Evolutionary conservation across 2,113 vertebrate genomes (phyloP), one percentile per base, ranked within the genome.

Genomic region (Nycticorax nycticorax): DNA sequence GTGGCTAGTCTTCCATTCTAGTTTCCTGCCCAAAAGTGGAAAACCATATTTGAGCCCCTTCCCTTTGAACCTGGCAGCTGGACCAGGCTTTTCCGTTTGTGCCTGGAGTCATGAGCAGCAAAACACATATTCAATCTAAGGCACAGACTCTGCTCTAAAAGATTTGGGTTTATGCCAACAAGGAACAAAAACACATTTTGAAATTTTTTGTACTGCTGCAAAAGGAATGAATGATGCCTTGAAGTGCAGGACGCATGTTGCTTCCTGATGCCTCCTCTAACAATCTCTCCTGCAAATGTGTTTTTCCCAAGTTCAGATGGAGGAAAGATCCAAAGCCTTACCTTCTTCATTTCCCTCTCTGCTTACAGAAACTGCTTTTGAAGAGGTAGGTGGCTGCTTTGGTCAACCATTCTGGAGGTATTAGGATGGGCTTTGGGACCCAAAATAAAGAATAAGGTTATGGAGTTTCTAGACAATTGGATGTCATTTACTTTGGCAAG

Each of bases 1-100:
- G 78, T 26, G 19, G 33, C 63, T 85, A 87, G n/a, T 19, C 47
- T 86, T 91, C 50, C 45, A 32, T 77, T 72, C 21, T 32, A 68
- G 14, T 66, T 89, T 95, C 43, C 62, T 68, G 50, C 13, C 37
- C 78, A 82, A 37, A 96, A 95, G 45, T 62, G 8, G n/a, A 93
- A 91, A 93, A 84, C 22, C 32, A 19, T 64, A 62, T 94, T 88
- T 67, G 56, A 85, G 13, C 7, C 33, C 24, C 32, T 82, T 93
- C 35, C 28, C 74, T 94, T 91, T 89, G 85, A 96, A 95, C 10
- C 20, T 93, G 71, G 93, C 94, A 96, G 89, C 85, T 92, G 87
- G 81, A 88, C 77, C 52, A 57, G 53, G 77, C 24, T 92, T 57
- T 75, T 93, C 62, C 8, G 1, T 89, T 93, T 94, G 74, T 85